These are phyloP conservation scores for Paraplagusia blochii DNA, from an alignment of 2,113 vertebrate genomes.

Conservation along the genomic window DNA sequence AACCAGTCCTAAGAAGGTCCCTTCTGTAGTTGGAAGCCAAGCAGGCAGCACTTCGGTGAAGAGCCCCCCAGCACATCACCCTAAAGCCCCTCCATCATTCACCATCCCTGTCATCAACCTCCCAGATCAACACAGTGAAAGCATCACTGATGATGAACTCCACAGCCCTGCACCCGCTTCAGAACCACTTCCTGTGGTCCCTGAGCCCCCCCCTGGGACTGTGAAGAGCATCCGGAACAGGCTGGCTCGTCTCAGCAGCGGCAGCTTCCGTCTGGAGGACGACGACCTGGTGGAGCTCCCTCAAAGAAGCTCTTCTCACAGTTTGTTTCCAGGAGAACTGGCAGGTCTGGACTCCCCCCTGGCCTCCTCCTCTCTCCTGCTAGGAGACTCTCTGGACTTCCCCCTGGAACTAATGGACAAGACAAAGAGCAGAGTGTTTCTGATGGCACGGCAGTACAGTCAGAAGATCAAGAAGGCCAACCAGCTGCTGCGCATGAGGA, in stretches of 20 bases:
- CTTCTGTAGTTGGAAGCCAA: constrained; percentile 12
- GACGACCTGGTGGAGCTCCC: constrained; percentile 73
- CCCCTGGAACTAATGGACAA: constrained; percentile 80
- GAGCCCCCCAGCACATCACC: constrained; percentile 55
- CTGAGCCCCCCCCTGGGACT: constrained; percentile 75
- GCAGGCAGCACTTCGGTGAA: constrained; percentile 22
- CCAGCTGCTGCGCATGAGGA: constrained; percentile 91
- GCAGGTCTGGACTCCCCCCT: constrained; percentile 76
- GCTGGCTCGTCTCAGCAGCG: constrained; percentile 78
- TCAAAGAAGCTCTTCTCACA: constrained; percentile 63
- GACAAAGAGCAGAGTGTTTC: constrained; percentile 88
- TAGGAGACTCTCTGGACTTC: constrained; percentile 72
- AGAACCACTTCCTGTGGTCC: constrained; percentile 64
- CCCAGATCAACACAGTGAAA: constrained; percentile 59
- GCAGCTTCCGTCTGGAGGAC: constrained; percentile 78
- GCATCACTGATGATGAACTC: constrained; percentile 63
- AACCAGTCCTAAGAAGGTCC: constrained; percentile 46
- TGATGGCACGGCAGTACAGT: constrained; percentile 97
- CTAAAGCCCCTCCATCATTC: constrained; percentile 58
- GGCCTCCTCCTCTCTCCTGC: constrained; percentile 70
- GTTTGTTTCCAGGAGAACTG: constrained; percentile 79
- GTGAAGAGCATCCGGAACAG: constrained; percentile 76
- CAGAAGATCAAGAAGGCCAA: constrained; percentile 99
- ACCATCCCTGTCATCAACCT: constrained; percentile 72
- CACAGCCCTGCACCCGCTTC: constrained; percentile 46